Conservation (phyloP, 2,888 invertebrate genomes). For the Spisula solida region DNA sequence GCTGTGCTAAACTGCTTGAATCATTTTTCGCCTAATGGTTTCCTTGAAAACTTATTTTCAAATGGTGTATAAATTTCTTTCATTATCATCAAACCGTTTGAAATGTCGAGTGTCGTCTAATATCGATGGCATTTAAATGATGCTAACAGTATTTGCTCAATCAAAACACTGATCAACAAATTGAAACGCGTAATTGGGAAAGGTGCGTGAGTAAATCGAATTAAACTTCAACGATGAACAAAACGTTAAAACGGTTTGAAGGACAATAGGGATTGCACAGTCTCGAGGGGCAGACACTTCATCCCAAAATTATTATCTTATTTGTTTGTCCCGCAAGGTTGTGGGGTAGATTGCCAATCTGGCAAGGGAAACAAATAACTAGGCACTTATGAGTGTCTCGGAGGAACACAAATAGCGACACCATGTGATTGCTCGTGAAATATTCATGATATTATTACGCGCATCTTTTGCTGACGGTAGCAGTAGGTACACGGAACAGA, state of each 20-base stretch:
- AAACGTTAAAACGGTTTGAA: neutral
- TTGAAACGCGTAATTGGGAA: neutral
- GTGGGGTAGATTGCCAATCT: too few relatives aligned
- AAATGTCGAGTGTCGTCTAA: neutral
- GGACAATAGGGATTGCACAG: neutral
- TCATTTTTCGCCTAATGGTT: neutral
- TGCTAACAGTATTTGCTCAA: neutral
- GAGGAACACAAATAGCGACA: too few relatives aligned
- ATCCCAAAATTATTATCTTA: too few relatives aligned
- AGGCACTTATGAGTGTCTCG: too few relatives aligned
- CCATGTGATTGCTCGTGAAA: too few relatives aligned
- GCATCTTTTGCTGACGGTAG: too few relatives aligned
- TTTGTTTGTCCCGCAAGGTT: too few relatives aligned
- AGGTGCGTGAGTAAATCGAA: neutral
- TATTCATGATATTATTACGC: too few relatives aligned
- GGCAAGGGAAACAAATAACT: too few relatives aligned
- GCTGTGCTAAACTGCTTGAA: neutral
- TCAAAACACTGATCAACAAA: neutral
- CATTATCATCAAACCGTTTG: neutral
- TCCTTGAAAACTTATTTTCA: neutral
- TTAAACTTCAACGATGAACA: neutral
- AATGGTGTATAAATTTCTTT: neutral
- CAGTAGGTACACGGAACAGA: too few relatives aligned
- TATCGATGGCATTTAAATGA: neutral
- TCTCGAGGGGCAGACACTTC: neutral